phyloP scores from a whole-genome alignment of 1,140 invertebrate species.

The Calycopis cecrops region DNA sequence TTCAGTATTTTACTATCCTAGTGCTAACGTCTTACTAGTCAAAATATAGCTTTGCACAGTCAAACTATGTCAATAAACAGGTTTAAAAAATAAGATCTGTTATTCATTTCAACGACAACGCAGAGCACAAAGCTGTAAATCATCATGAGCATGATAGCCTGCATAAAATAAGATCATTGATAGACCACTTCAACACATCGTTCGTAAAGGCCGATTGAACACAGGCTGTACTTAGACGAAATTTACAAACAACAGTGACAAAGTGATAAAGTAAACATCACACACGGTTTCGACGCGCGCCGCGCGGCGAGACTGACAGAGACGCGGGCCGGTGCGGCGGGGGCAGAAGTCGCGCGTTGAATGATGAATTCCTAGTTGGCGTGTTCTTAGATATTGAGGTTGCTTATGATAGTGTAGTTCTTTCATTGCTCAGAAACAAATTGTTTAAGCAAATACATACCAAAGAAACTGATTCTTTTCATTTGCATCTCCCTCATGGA shows the following conservation, averaged over 20 bases:
- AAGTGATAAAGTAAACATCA: no score
- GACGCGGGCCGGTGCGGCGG: no score
- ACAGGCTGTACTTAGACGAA: slow-evolving; percentile 45
- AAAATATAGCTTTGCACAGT: slow-evolving; percentile 38
- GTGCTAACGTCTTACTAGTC: slow-evolving; percentile 38
- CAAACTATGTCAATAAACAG: slow-evolving; percentile 46
- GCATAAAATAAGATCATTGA: slow-evolving; percentile 50
- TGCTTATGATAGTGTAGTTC: neutral
- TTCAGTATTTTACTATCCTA: slow-evolving; percentile 45
- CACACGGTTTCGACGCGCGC: no score
- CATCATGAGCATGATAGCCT: slow-evolving; percentile 41
- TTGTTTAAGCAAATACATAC: neutral
- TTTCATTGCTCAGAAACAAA: neutral
- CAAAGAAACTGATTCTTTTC: neutral
- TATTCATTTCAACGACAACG: slow-evolving; percentile 32
- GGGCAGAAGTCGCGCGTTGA: no score
- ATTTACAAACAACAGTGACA: no score
- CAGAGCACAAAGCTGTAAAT: slow-evolving; percentile 21
- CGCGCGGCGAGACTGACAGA: no score
- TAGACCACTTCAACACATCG: slow-evolving; percentile 35
- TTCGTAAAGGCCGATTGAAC: slow-evolving; percentile 34
- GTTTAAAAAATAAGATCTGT: slow-evolving; percentile 38
- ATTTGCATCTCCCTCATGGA: neutral
- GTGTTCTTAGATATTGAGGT: neutral
- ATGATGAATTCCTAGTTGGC: neutral